Evolutionary conservation across 2,113 vertebrate genomes (phyloP), one percentile per base, ranked within the genome.

Genomic region (Cathartes aura): DNA sequence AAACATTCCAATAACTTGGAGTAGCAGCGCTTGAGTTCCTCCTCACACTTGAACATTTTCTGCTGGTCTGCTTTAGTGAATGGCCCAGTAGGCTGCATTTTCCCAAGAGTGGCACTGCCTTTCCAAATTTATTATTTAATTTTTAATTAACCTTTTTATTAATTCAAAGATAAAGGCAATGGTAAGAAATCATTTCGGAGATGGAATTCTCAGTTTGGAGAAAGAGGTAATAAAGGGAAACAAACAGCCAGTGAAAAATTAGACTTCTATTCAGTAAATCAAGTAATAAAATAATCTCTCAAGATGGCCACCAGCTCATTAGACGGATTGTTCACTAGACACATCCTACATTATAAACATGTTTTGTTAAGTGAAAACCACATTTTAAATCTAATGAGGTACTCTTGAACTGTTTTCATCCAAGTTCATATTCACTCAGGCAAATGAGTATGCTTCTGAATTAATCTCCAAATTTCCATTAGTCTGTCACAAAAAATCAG

Each of bases 401-500:
- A 67, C 64, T 92, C 60, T 76, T 95, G 64, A 88, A 87, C 55
- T 89, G 23, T 78, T 95, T 90, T 76, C 50, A 76, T 74, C 47
- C 55, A 90, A 95, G 87, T 88, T 94, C 89, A 93, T 86, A 91
- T 82, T 91, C 91, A 93, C 79, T 92, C 75, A 83, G 63, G 85
- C 87, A 91, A 90, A 95, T 86, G 70, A 90, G n/a, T 42, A 64
- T 70, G 78, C 58, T 91, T 87, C 84, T 88, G 86, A 96, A 88
- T 94, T 90, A 82, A 82, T 86, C 42, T 89, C 85, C 60, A 72
- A 58, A 88, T 93, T 91, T 97, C 91, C 68, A 93, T 94, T 85
- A 93, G 36, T 64, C 48, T 90, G 83, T 88, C 81, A 88, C 76
- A 96, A 95, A 96, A 96, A 95, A 96, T 89, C 91, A 96, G 81